Evolutionary conservation across 2,888 invertebrate genomes (phyloP), one percentile per base, ranked within the genome.

Genomic region (Ptychoptera albimana): DNA sequence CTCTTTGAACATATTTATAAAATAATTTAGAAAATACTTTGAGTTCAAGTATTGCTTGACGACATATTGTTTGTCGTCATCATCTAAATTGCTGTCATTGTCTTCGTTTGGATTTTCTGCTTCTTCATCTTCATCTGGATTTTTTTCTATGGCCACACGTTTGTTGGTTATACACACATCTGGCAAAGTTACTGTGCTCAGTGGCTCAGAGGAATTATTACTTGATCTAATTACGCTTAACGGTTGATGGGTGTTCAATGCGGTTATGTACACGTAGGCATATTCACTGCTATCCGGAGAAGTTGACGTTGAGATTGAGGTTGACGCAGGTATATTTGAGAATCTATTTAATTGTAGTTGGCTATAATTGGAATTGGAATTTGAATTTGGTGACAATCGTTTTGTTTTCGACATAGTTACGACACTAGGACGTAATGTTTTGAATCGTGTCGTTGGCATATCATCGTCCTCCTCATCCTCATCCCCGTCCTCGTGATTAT

Each of bases 11-110:
- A 78, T 59, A 49, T 74, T 70, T 2, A 73, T 74, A 55, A 85
- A 85, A 54, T 80, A 72, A 34, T 69, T 67, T 76, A 81, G 78
- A 54, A 83, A 85, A 39, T 67, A 69, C 34, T 67, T 59, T 1
- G 83, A 83, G 54, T 74, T 78, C 1, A 83, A 63, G 54, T 74
- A 79, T 37, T 70, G 51, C 8, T 59, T 55, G 4, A 43, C 39
- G 35, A 45, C 37, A 58, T 57, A 42, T 57, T 38, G 13, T 12
- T 44, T 34, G 1, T 38, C 42, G 16, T 46, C 48, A 41, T 32
- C 48, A 40, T 44, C 36, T 34, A 45, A 23, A 43, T 48, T 10
- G 23, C 15, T 31, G 30, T 47, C 41, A n/a, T 51, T 46, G 0
- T 49, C 46, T 2, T 53, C 50, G 0, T 52, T 53, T 7, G 46